These are phyloP conservation scores for Boloria euphrosyne DNA, from an alignment of 2,888 invertebrate species.

Conservation along the genomic window DNA sequence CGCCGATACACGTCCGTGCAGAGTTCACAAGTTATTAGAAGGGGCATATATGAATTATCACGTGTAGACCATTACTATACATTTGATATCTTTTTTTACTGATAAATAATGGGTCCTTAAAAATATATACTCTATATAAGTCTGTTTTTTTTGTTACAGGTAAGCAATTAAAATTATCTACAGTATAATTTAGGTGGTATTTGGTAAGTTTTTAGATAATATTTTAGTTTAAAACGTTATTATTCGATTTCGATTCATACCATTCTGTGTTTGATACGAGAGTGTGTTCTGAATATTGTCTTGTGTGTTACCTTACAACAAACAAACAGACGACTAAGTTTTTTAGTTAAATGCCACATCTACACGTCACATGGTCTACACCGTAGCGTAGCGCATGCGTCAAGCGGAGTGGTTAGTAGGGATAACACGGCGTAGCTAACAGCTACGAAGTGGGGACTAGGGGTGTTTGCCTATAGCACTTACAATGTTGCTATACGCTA, in stretches of 20 bases:
- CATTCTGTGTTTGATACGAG: background rate
- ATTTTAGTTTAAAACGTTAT: background rate
- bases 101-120: too few relatives aligned
- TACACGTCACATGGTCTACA: conserved; percentile 37
- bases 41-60: too few relatives aligned
- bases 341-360: conserved; percentile 8
- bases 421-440: conserved; percentile 44
- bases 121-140: background rate
- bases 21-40: background rate
- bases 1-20: conserved; percentile 33
- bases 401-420: conserved; percentile 54
- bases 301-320: background rate
- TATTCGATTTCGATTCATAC: background rate
- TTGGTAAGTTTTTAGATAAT: background rate
- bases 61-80: background rate
- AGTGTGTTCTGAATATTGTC: background rate
- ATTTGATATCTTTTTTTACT: background rate
- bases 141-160: conserved; percentile 36
- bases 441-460: conserved; percentile 42
- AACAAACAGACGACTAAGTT: background rate
- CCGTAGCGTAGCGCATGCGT: conserved; percentile 54
- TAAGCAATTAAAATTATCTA: conserved; percentile 28
- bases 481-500: conserved; percentile 16
- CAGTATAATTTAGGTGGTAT: background rate
- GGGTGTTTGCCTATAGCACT: conserved; percentile 40